phyloP scores from a whole-genome alignment of 2,888 invertebrate species.

The Sesamia inferens region DNA sequence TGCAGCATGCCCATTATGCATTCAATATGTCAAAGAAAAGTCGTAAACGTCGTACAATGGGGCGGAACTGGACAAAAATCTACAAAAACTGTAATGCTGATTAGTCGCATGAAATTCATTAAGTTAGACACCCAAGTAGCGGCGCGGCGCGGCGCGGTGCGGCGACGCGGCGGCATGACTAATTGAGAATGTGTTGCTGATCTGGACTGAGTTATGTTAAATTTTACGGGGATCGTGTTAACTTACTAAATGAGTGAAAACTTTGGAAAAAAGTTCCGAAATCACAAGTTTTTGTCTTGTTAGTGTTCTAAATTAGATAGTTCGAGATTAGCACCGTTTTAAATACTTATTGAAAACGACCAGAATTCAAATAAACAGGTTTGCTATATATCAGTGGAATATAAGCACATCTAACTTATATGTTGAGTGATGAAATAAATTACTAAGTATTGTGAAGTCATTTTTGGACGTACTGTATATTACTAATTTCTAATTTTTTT shows the following conservation, averaged over 20 bases:
- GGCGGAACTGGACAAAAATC: conserved; percentile 71
- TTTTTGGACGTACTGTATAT: no score
- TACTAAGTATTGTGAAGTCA: neutral
- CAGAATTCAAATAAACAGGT: neutral
- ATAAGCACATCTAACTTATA: neutral
- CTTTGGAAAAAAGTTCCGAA: conserved; percentile 28
- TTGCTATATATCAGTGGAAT: neutral
- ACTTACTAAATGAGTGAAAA: conserved; percentile 37
- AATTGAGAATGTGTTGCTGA: conserved; percentile 72
- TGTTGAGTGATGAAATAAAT: neutral
- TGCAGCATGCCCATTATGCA: conserved; percentile 70
- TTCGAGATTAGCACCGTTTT: neutral
- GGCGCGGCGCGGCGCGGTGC: neutral
- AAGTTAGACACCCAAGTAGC: conserved; percentile 83
- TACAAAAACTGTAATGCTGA: conserved; percentile 72
- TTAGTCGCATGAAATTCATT: conserved; percentile 82
- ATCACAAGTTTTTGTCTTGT: conserved; percentile 7
- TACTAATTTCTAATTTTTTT: no score
- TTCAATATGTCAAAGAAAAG: conserved; percentile 64
- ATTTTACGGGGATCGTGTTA: conserved; percentile 41
- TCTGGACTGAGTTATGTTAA: conserved; percentile 56
- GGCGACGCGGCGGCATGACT: conserved; percentile 63
- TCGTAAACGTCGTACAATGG: conserved; percentile 77
- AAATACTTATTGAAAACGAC: neutral
- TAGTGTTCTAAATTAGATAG: neutral